These are phyloP conservation scores for Coregonus sp. DNA, from an alignment of 2,797 vertebrate species.

Conservation along the genomic window DNA sequence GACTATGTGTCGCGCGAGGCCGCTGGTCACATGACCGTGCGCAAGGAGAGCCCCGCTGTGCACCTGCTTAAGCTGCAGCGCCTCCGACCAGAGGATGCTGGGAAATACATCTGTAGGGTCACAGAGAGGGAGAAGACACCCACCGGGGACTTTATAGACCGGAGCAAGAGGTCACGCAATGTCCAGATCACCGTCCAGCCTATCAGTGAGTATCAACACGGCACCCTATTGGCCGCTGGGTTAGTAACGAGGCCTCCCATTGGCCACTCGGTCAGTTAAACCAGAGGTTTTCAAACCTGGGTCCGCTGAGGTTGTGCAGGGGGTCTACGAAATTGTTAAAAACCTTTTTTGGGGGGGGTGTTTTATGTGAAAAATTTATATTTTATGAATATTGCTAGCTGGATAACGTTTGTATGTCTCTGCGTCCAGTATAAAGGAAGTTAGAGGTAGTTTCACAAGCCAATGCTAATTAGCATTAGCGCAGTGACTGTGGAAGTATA, in stretches of 20 bases:
- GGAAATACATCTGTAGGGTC: conserved; percentile 96
- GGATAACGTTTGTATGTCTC: too few species aligned
- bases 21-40: conserved; percentile 87
- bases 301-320: too few species aligned
- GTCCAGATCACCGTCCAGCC: conserved; percentile 90
- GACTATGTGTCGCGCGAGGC: conserved; percentile 88
- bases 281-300: too few species aligned
- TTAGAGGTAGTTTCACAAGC: too few species aligned
- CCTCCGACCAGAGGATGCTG: conserved; percentile 85
- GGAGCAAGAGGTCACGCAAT: conserved; percentile 94
- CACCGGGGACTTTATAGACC: conserved; percentile 93
- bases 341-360: too few species aligned
- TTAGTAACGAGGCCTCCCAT: conserved; percentile 11
- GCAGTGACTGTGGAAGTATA: too few species aligned
- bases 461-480: too few species aligned
- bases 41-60: conserved; percentile 84
- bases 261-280: conserved; percentile 41
- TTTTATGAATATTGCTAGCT: too few species aligned
- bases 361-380: too few species aligned
- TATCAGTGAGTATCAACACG: conserved; percentile 84
- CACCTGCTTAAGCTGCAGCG: conserved; percentile 92
- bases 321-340: too few species aligned
- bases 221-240: conserved; percentile 28
- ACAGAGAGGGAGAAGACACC: conserved; percentile 91
- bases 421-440: too few species aligned